Conservation (phyloP, 2,797 vertebrate genomes). For the Delichon dasypus region DNA sequence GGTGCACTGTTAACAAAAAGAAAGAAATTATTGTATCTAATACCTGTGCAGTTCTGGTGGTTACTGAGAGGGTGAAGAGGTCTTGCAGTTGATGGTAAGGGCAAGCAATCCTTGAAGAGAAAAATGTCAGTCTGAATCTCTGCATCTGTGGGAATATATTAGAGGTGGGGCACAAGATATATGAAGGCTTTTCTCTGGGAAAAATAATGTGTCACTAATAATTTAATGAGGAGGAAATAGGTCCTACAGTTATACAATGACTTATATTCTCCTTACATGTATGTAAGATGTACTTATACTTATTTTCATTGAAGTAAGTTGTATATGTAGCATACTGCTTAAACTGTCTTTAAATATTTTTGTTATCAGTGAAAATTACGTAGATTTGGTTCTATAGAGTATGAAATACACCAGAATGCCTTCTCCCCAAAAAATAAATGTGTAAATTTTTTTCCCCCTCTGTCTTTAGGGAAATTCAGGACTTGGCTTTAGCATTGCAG, state of each 20-base stretch:
- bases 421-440: not conserved
- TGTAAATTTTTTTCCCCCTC: not conserved
- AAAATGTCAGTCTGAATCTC: not conserved
- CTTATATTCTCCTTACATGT: not conserved
- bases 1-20: not conserved
- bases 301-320: not conserved
- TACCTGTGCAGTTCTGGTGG: not conserved
- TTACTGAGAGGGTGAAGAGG: not conserved
- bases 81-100: not conserved
- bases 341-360: not conserved
- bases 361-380: not conserved
- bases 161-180: not conserved
- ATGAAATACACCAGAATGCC: not conserved
- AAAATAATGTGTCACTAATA: not conserved
- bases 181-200: not conserved
- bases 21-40: not conserved
- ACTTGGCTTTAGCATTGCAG: slow-evolving; percentile 96
- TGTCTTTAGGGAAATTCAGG: slow-evolving; percentile 89
- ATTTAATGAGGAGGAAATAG: not conserved
- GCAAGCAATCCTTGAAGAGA: not conserved
- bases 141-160: not conserved
- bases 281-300: not conserved
- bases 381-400: not conserved
- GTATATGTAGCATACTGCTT: not conserved
- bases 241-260: not conserved